These are phyloP conservation scores for Ischnura elegans DNA, from an alignment of 2,888 invertebrate genomes.

Conservation along the genomic window DNA sequence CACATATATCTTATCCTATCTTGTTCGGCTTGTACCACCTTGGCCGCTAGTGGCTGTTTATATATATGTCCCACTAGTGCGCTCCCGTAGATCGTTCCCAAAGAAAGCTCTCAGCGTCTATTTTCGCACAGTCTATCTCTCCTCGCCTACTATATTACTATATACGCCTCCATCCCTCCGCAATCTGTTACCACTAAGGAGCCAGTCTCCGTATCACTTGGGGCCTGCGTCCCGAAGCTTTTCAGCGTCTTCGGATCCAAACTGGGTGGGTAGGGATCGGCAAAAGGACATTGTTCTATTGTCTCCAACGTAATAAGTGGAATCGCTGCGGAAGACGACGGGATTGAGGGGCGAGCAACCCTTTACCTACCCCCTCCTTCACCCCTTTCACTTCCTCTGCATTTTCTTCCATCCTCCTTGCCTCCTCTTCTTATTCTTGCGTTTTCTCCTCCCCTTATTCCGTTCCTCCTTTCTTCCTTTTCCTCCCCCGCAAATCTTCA, in stretches of 20 bases:
- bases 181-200: too few species aligned
- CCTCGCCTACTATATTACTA: neutral
- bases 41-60: too few species aligned
- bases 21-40: too few species aligned
- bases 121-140: neutral
- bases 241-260: conserved; percentile 1
- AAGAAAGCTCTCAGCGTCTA: neutral
- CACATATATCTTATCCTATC: too few species aligned
- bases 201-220: neutral
- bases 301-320: conserved; percentile 65
- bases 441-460: neutral
- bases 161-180: neutral
- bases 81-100: neutral
- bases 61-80: neutral
- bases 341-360: conserved; percentile 8
- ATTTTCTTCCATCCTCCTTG: neutral
- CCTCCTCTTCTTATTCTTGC: neutral
- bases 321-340: neutral
- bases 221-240: neutral
- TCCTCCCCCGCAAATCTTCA: too few species aligned
- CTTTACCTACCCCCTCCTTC: neutral
- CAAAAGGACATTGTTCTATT: conserved; percentile 65
- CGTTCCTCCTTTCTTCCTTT: neutral
- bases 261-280: conserved; percentile 44
- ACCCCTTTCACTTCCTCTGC: neutral